These are phyloP conservation scores for Eriocheir sinensis DNA, from an alignment of 1,140 invertebrate genomes.

Conservation along the genomic window DNA sequence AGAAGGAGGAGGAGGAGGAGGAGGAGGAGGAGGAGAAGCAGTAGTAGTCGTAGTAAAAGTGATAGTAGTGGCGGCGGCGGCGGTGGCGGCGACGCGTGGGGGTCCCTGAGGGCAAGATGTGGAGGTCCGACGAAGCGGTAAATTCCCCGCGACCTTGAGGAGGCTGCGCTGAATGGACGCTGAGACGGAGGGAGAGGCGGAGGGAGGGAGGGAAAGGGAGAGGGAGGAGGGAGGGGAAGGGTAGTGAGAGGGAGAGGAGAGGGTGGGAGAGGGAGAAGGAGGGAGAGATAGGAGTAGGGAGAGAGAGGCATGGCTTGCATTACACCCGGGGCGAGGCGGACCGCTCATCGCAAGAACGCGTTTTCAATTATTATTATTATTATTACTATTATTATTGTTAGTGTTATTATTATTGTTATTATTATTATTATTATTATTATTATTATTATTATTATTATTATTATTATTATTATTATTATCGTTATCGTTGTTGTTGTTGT, in stretches of 20 bases:
- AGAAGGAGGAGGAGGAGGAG: no score
- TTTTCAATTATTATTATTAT: no score
- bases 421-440: no score
- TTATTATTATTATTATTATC: no score
- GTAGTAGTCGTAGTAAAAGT: no score
- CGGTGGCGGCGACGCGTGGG: neutral
- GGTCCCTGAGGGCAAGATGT: neutral
- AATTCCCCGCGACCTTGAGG: constrained; percentile 19
- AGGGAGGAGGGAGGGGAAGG: neutral
- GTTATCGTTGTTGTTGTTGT: no score
- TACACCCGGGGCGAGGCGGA: neutral
- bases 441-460: no score
- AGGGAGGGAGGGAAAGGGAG: neutral
- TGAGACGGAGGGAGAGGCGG: neutral
- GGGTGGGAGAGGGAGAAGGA: neutral
- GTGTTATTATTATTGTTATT: no score
- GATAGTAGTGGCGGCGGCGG: constrained; percentile 7
- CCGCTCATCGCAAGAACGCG: neutral
- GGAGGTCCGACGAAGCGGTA: neutral
- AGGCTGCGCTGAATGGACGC: neutral
- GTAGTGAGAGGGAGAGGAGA: constrained; percentile 2
- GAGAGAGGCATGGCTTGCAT: neutral
- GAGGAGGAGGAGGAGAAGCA: no score
- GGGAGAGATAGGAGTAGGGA: neutral
- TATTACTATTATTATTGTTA: no score